Percentiles rank a stretch among this genome's conserved stretches.
These are phyloP conservation scores for Thysanoteuthis rhombus DNA, from an alignment of 2,888 invertebrate genomes.

Conservation along the genomic window DNA sequence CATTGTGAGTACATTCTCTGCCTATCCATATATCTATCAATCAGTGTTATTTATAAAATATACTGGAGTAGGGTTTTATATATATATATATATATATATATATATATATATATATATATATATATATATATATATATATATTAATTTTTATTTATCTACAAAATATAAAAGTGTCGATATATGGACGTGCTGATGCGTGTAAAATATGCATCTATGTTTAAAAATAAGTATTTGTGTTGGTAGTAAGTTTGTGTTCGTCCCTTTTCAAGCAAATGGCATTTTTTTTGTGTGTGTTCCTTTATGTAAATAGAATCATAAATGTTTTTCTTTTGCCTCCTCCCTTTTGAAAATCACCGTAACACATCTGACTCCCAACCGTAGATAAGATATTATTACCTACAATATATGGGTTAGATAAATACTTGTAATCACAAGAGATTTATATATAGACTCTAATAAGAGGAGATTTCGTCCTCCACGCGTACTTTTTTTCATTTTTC, in stretches of 20 bases:
- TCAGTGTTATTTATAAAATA: no score
- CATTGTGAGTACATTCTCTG: neutral
- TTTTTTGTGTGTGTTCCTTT: neutral
- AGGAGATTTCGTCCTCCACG: no score
- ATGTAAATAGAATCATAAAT: neutral
- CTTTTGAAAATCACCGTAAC: neutral
- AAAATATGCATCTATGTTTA: neutral
- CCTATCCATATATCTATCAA: neutral
- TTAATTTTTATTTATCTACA: no score
- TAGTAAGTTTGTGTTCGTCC: neutral
- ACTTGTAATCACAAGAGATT: neutral
- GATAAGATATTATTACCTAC: slow-evolving; percentile 12
- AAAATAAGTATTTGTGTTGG: neutral
- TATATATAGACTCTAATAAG: neutral
- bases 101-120: neutral
- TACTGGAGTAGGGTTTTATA: no score
- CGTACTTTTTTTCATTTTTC: no score
- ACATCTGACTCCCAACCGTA: neutral
- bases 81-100: neutral
- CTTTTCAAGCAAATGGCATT: neutral
- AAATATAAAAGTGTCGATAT: neutral
- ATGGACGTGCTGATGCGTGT: neutral
- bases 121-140: neutral
- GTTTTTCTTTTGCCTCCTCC: neutral
- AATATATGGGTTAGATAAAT: slow-evolving; percentile 12